Evolutionary conservation across 2,888 invertebrate genomes (phyloP), one percentile per base, ranked within the genome.

Genomic region (Agriopis marginaria): DNA sequence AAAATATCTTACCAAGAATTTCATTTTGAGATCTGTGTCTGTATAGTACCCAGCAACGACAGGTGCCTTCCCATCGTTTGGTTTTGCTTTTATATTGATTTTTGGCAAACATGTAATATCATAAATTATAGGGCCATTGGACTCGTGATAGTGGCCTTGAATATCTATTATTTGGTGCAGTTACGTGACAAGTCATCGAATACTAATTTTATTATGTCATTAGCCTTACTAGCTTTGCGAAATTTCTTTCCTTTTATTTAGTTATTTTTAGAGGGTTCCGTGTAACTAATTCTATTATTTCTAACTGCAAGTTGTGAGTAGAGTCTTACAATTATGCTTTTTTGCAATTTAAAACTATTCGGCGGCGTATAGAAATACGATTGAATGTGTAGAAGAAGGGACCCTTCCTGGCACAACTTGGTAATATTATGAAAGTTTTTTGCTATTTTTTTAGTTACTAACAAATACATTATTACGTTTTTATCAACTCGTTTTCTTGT

Each of bases 21-120:
- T 81, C 81, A 81, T 81, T 66, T 65, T 81, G 75, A 76, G 77
- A 72, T 79, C 75, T 77, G 78, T 73, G 68, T 73, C 74, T 71
- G 67, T 71, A 53, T 72, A 64, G 67, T 49, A 45, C 44, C 56
- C 63, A 68, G 60, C 73, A 67, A 58, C 67, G 75, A 79, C 75
- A 77, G 68, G 72, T 77, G 51, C 54, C 63, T 62, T 65, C 44
- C 63, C 59, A 61, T 65, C 53, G 66, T 72, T 72, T 68, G 61
- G 59, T 40, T 62, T 63, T 72, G 75, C 74, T 78, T 80, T 68
- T 80, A 77, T 72, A 60, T 64, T 56, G 55, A 47, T 54, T 40
- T 47, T 14, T 62, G 63, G 44, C 53, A 44, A 62, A 44, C 17
- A 53, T 45, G n/a, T 12, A 53, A 61, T 62, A 62, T 23, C 54